Evolutionary conservation across 2,797 vertebrate species (phyloP).

Genomic region (Odontamblyopus lacepedii): DNA sequence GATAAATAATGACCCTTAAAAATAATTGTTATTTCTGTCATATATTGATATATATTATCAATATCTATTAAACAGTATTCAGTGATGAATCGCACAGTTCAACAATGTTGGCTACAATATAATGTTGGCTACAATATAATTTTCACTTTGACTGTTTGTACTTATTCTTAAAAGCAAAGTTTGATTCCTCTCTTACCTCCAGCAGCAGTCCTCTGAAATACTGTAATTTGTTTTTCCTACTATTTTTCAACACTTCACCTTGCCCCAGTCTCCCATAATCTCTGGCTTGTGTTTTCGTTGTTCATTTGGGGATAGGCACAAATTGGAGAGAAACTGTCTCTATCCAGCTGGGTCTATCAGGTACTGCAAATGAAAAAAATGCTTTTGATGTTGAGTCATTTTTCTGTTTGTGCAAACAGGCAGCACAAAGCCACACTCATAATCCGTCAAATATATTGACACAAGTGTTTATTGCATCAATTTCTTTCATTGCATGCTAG

Average conservation of each 20-base stretch:
- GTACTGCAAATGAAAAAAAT: constrained; percentile 8
- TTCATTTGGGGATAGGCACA: constrained; percentile 14
- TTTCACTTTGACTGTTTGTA: no score
- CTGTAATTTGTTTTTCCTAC: neutral
- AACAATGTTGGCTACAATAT: neutral
- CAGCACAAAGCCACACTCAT: constrained; percentile 8
- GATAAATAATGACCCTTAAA: no score
- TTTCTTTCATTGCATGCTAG: neutral
- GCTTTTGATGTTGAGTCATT: constrained; percentile 21
- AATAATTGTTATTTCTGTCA: no score
- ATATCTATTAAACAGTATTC: neutral
- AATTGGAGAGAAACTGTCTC: neutral
- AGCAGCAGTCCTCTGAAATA: neutral
- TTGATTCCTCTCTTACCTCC: neutral
- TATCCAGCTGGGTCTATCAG: constrained; percentile 15
- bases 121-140: neutral
- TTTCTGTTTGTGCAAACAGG: constrained; percentile 14
- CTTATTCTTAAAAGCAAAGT: no score
- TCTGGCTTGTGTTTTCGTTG: neutral
- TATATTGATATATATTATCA: neutral
- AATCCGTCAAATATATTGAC: constrained; percentile 3
- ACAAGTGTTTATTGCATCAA: constrained; percentile 1
- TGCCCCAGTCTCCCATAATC: neutral
- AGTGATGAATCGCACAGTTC: neutral
- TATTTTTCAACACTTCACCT: neutral